phyloP scores from a whole-genome alignment of 2,113 vertebrate species.

The Rostratula benghalensis region DNA sequence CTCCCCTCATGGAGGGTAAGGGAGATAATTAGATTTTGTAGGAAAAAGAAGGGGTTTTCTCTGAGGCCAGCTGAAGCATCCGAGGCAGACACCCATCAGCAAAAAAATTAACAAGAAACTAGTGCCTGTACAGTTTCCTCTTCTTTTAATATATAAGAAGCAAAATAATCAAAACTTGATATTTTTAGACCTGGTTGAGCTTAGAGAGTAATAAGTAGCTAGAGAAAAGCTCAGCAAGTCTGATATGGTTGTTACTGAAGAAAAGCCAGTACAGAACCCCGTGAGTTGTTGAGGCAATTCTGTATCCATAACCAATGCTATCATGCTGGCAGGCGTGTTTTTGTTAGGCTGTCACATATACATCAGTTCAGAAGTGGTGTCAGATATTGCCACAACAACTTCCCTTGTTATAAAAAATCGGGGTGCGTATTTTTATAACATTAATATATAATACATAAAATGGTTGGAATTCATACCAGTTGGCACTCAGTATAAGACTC shows the following conservation, averaged over 20 bases:
- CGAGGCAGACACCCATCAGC: neutral
- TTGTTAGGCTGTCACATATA: conserved; percentile 41
- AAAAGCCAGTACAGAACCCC: conserved; percentile 18
- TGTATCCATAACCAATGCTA: conserved; percentile 19
- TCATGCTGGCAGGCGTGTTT: conserved; percentile 25
- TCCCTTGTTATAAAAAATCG: conserved; percentile 40
- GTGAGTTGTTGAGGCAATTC: neutral
- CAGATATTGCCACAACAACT: conserved; percentile 65
- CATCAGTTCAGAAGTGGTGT: conserved; percentile 42
- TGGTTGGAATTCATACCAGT: conserved; percentile 48
- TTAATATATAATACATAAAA: conserved; percentile 52
- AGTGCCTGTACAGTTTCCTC: neutral
- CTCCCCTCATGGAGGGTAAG: neutral
- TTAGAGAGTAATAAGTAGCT: neutral
- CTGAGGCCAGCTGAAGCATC: neutral
- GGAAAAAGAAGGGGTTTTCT: neutral
- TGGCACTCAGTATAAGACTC: neutral
- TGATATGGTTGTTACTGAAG: neutral
- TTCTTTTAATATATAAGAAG: neutral
- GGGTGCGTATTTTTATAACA: conserved; percentile 51
- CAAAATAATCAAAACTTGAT: neutral
- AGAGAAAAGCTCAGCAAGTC: conserved; percentile 40
- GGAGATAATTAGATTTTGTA: neutral
- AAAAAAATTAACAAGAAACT: neutral
- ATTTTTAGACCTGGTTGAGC: neutral